Conservation (phyloP, 2,797 vertebrate genomes). For the Xenopus petersii region DNA sequence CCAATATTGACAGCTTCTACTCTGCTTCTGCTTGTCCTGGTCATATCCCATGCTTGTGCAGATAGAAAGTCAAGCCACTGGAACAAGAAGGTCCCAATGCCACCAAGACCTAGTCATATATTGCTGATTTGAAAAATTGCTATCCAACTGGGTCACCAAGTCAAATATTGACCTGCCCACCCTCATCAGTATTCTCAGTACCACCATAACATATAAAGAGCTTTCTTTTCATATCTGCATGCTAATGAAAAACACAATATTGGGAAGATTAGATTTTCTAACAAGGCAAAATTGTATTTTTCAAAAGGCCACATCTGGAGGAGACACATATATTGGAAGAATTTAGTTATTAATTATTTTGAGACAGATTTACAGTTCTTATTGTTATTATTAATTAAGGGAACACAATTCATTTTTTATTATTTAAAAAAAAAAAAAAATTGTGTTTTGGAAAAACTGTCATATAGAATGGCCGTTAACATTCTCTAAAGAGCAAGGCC, state of each 20-base stretch:
- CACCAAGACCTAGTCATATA: no score
- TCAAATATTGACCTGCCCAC: no score
- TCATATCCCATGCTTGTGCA: no score
- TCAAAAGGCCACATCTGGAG: constrained; percentile 25
- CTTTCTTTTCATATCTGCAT: background rate
- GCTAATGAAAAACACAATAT: background rate
- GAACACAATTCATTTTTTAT: background rate
- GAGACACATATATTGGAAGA: constrained; percentile 20
- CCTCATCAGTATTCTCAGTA: no score
- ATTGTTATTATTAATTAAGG: background rate
- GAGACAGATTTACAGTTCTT: background rate
- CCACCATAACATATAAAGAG: background rate
- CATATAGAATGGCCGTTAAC: background rate
- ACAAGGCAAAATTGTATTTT: constrained; percentile 16
- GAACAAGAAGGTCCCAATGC: no score
- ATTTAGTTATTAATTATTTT: constrained; percentile 5
- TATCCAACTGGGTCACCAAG: no score
- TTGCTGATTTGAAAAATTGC: no score
- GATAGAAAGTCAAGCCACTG: no score
- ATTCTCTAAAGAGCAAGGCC: constrained; percentile 11
- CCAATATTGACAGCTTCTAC: no score
- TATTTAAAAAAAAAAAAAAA: background rate
- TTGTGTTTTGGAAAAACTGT: background rate
- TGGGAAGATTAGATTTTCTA: background rate
- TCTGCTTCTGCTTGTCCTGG: no score